phyloP scores from a whole-genome alignment of 2,797 vertebrate species.

The Graptemys geographica region DNA sequence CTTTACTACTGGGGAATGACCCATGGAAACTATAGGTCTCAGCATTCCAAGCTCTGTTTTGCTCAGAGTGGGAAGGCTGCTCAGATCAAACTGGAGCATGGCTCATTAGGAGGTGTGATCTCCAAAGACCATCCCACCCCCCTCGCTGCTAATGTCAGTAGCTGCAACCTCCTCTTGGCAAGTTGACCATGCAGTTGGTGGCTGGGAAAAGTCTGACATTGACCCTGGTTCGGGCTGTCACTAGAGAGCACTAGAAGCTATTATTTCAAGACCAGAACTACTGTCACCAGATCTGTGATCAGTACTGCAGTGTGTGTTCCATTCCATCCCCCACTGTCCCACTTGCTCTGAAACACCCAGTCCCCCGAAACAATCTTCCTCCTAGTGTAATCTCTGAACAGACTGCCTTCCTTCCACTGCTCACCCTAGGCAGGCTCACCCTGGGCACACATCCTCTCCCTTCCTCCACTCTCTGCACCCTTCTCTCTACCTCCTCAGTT shows the following conservation, averaged over 20 bases:
- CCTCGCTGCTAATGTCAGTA: background rate
- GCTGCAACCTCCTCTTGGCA: background rate
- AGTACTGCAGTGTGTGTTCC: rapidly evolving
- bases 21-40: background rate
- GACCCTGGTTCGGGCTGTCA: background rate
- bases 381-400: background rate
- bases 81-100: background rate
- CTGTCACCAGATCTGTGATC: background rate
- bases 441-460: background rate
- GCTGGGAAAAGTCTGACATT: background rate
- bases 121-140: background rate
- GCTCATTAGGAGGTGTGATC: background rate
- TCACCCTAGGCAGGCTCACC: background rate
- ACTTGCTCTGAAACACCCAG: background rate
- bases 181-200: background rate
- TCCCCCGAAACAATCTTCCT: background rate
- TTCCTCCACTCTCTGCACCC: background rate
- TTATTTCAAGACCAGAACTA: background rate
- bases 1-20: background rate
- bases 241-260: background rate
- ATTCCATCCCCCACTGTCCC: rapidly evolving
- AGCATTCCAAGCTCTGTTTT: background rate
- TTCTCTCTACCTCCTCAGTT: background rate
- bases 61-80: background rate
- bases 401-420: background rate